These are phyloP conservation scores for Mactra quadrangularis DNA, from an alignment of 1,140 invertebrate genomes.

Conservation along the genomic window DNA sequence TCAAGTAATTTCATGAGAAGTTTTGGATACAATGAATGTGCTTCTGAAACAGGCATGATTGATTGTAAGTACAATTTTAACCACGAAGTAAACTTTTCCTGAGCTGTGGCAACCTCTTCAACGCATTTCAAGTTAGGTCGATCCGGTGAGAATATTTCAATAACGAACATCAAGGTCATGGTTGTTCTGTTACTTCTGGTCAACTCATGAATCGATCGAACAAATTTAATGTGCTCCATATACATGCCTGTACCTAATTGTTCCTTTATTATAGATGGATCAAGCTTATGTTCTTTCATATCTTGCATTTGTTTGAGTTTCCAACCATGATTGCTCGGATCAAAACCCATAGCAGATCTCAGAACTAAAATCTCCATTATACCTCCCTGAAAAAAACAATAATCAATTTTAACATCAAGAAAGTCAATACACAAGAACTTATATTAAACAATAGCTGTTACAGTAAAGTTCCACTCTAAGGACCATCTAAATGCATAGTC, in stretches of 20 bases:
- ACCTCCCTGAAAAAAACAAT: slow-evolving; percentile 85
- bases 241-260: slow-evolving; percentile 75
- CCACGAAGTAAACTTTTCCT: slow-evolving; percentile 96
- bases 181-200: slow-evolving; percentile 92
- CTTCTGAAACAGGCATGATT: slow-evolving; percentile 88
- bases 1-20: slow-evolving; percentile 95
- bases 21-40: slow-evolving; percentile 92
- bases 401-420: too few species aligned
- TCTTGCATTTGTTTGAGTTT: slow-evolving; percentile 83
- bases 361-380: slow-evolving; percentile 97
- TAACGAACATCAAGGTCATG: slow-evolving; percentile 94
- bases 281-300: slow-evolving; percentile 85
- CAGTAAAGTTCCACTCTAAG: too few species aligned
- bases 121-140: slow-evolving; percentile 91
- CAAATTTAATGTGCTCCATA: slow-evolving; percentile 76
- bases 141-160: slow-evolving; percentile 94
- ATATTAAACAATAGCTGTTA: too few species aligned
- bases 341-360: slow-evolving; percentile 93
- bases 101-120: slow-evolving; percentile 93
- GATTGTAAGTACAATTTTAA: slow-evolving; percentile 93
- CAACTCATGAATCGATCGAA: slow-evolving; percentile 72
- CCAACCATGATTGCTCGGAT: slow-evolving; percentile 90
- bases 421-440: too few species aligned
- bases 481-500: too few species aligned
- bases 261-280: slow-evolving; percentile 91